Evolutionary conservation across 2,113 vertebrate species (phyloP), one percentile per base, ranked within the genome.

Genomic region (Nibea coibor): DNA sequence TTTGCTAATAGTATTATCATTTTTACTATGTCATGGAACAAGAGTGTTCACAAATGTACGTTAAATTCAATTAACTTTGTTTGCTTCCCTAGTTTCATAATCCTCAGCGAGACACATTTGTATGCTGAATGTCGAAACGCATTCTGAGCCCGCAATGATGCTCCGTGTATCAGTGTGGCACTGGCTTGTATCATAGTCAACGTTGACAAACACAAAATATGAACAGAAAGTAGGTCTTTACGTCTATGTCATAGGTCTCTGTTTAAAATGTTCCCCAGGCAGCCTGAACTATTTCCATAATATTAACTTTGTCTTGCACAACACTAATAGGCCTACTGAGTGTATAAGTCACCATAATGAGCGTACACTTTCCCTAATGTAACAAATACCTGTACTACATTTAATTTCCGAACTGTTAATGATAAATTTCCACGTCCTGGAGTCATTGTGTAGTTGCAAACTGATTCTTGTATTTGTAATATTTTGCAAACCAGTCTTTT

Each of bases 1-100:
- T 58, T 70, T 45, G 57, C 31, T 80, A 58, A 83, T 86, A 81
- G 61, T 58, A 78, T 84, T 71, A 68, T 67, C 31, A 57, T 71
- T 82, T 45, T 76, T 35, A 45, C 51, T 53, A 28, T 50, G 71
- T 58, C 68, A 74, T 84, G 78, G 73, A 67, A 51, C 73, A 19
- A 1, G n/a, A 63, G 62, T 64, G 24, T 67, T 79, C 26, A 64
- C 24, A 26, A 75, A 75, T 61, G 63, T 78, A 54, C 3, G 67
- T 69, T 78, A n/a, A 83, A 48, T 77, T 83, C 42, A 72, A 66
- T 89, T 71, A 68, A 67, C 65, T 85, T 85, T 83, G 77, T 67
- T 78, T 74, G 71, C 81, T 81, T 78, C 35, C 28, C 58, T 70
- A 57, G 62, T 76, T 82, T 67, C 24, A 82, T 82, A 76, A 82